These are phyloP conservation scores for Drosophila bocki DNA, from an alignment of 1,140 invertebrate species.

Conservation along the genomic window DNA sequence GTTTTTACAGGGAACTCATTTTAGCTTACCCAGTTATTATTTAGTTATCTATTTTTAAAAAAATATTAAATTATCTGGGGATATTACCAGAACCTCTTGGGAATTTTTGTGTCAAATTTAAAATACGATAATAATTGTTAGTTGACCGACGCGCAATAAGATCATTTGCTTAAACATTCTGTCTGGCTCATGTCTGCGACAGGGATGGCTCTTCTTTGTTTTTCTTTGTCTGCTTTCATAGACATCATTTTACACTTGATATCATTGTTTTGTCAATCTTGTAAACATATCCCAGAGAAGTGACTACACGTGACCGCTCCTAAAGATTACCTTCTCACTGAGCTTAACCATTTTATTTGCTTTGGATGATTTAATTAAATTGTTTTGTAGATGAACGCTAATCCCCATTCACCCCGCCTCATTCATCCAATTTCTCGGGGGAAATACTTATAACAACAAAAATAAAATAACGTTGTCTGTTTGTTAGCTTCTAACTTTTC, in stretches of 20 bases:
- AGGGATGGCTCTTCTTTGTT: not conserved
- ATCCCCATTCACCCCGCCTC: not conserved
- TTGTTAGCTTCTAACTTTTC: slow-evolving; percentile 41
- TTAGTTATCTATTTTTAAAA: too few relatives aligned
- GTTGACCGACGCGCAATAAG: too few relatives aligned
- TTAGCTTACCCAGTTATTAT: too few relatives aligned
- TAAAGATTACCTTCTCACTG: not conserved
- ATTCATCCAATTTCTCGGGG: slow-evolving; percentile 12
- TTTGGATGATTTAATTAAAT: slow-evolving; percentile 58
- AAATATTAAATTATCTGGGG: too few relatives aligned
- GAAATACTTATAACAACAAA: not conserved
- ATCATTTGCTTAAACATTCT: not conserved
- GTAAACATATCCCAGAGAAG: not conserved
- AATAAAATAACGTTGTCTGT: slow-evolving; percentile 4
- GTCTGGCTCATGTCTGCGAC: not conserved
- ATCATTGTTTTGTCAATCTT: slow-evolving; percentile 1
- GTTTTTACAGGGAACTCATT: too few relatives aligned
- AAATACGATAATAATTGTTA: too few relatives aligned
- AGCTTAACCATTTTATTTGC: slow-evolving; percentile 58
- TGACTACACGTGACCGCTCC: not conserved
- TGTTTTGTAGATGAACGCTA: slow-evolving; percentile 30
- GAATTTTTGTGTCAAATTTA: too few relatives aligned
- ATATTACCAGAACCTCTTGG: too few relatives aligned
- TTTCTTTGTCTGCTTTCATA: not conserved
- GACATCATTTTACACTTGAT: slow-evolving; percentile 2